Evolutionary conservation across 2,113 vertebrate species (phyloP), one percentile per base, ranked within the genome.

Genomic region (Psilopogon haemacephalus): DNA sequence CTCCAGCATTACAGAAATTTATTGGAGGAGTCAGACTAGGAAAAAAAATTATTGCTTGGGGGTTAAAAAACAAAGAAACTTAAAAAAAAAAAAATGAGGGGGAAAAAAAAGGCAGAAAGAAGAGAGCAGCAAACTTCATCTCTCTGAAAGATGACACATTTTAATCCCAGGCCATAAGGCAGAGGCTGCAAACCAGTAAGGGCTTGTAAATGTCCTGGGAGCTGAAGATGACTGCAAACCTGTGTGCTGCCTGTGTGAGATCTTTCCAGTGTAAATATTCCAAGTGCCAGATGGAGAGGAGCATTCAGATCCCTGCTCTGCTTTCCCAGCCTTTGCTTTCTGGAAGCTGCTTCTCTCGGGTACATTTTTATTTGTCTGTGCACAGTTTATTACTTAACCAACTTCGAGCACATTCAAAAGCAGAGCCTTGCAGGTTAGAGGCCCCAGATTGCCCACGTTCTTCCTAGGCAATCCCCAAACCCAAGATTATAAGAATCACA

Each of bases 261-360:
- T 86, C 71, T 71, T 90, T 93, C 91, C 84, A 93, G 67, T 8
- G 84, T 15, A 84, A 94, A 95, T 80, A 94, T 58, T 68, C 60
- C 24, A 27, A 77, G 60, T 77, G 88, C 93, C 92, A 88, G 50
- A 80, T 24, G 88, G 90, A 94, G 58, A 78, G 88, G 69, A 88
- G 88, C 54, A 40, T 30, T 86, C 84, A 44, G 23, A 68, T 23
- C 84, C 80, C 80, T 40, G 65, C 8, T 65, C 30, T 84, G 88
- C 90, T 86, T 70, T 82, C 84, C 67, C 38, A 19, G 91, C 63
- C 79, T 91, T 35, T 59, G 85, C 88, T 88, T 86, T 33, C 79
- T 52, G 60, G 35, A 89, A 81, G 26, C 72, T 68, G 65, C 7
- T 13, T 58, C 65, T 72, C 88, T 59, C 42, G 30, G 70, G 73